phyloP scores from a whole-genome alignment of 1,140 invertebrate genomes.

The Drosophila paulistorum region DNA sequence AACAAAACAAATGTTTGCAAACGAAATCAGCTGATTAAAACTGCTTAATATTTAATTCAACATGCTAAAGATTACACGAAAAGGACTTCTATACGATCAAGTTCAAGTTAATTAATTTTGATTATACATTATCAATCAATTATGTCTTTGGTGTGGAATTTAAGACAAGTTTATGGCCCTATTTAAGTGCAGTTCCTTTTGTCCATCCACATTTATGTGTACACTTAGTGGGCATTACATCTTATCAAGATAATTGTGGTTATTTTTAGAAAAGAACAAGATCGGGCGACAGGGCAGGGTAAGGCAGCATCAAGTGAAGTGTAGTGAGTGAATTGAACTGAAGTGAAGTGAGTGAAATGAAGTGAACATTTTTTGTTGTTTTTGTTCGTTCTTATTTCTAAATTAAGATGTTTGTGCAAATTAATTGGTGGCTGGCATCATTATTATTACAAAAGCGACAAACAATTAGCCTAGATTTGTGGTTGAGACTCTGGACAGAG shows the following conservation, averaged over 20 bases:
- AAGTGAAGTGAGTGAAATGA: background rate
- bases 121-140: too few relatives aligned
- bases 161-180: too few relatives aligned
- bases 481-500: slow-evolving; percentile 10
- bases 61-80: too few relatives aligned
- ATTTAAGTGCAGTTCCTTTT: background rate
- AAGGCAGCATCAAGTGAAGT: background rate
- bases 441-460: slow-evolving; percentile 81
- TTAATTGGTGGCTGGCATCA: slow-evolving; percentile 81
- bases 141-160: too few relatives aligned
- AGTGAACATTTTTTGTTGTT: background rate
- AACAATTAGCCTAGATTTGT: slow-evolving; percentile 81
- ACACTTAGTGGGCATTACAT: background rate
- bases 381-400: slow-evolving; percentile 50
- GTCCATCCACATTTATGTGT: background rate
- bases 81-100: too few relatives aligned
- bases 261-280: slow-evolving; percentile 2
- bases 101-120: too few relatives aligned
- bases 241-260: slow-evolving; percentile 1
- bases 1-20: too few relatives aligned
- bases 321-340: background rate
- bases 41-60: too few relatives aligned
- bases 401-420: slow-evolving; percentile 82
- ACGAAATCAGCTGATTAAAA: too few relatives aligned
- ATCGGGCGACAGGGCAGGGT: background rate